Conservation (phyloP, 1,140 invertebrate species). For the Nasonia vitripennis region DNA sequence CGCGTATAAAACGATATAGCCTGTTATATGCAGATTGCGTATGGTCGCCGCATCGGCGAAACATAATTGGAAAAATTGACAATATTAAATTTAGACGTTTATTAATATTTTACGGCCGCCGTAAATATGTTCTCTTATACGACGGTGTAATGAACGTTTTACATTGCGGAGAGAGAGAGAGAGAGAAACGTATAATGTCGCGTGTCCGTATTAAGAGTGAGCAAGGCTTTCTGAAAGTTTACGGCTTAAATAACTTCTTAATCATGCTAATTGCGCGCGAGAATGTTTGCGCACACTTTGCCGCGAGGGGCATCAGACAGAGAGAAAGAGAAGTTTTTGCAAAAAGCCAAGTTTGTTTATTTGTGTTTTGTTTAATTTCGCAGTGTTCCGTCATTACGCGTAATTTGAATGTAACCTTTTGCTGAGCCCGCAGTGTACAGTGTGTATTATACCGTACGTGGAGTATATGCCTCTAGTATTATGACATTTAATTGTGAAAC, state of each 20-base stretch:
- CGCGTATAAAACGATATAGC: too few species aligned
- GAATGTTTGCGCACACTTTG: not conserved
- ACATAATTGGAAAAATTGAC: not conserved
- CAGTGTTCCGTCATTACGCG: not conserved
- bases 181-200: too few species aligned
- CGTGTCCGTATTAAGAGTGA: too few species aligned
- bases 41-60: not conserved
- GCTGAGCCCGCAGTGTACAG: not conserved
- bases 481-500: conserved; percentile 27
- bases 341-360: not conserved
- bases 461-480: not conserved
- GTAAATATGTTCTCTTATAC: not conserved
- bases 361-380: conserved; percentile 3
- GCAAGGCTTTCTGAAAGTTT: not conserved
- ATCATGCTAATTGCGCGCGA: not conserved
- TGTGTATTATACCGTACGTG: not conserved
- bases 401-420: conserved; percentile 11
- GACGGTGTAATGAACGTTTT: not conserved
- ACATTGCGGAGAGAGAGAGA: not conserved
- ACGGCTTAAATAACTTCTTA: not conserved
- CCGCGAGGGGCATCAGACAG: too few species aligned
- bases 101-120: not conserved
- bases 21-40: too few species aligned
- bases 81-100: not conserved
- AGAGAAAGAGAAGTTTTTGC: not conserved